Evolutionary conservation across 1,140 invertebrate species (phyloP).

Genomic region (Holotrichia oblita): DNA sequence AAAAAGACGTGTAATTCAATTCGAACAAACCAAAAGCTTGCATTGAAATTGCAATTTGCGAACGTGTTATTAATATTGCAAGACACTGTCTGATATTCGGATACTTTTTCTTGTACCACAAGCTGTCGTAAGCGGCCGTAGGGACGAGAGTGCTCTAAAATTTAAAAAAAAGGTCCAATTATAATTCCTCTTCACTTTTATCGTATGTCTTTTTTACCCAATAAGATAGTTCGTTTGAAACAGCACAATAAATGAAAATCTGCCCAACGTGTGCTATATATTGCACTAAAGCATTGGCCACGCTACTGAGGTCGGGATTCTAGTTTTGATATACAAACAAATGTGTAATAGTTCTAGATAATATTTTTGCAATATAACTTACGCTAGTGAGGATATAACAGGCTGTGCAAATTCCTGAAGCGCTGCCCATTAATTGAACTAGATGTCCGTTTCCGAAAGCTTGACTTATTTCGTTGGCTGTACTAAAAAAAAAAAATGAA

Average conservation of each 20-base stretch:
- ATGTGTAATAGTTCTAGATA: neutral
- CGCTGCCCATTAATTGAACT: neutral
- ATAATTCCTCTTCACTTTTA: no score
- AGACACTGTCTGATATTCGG: neutral
- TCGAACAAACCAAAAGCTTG: neutral
- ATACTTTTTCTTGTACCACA: neutral
- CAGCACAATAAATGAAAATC: neutral
- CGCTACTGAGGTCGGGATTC: neutral
- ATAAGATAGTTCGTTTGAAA: neutral
- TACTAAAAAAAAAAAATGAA: no score
- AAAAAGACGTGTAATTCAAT: neutral
- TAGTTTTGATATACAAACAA: neutral
- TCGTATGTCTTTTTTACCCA: neutral
- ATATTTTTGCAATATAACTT: neutral
- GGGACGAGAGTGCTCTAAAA: neutral
- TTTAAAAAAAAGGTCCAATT: neutral
- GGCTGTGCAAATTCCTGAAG: neutral
- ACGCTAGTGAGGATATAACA: neutral
- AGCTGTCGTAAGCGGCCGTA: neutral
- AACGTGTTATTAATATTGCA: neutral
- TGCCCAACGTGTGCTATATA: neutral
- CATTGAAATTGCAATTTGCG: neutral
- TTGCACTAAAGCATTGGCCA: neutral
- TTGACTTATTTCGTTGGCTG: neutral
- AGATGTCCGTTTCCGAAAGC: neutral